phyloP scores from a whole-genome alignment of 2,113 vertebrate genomes.

The Platycercus adscitus region DNA sequence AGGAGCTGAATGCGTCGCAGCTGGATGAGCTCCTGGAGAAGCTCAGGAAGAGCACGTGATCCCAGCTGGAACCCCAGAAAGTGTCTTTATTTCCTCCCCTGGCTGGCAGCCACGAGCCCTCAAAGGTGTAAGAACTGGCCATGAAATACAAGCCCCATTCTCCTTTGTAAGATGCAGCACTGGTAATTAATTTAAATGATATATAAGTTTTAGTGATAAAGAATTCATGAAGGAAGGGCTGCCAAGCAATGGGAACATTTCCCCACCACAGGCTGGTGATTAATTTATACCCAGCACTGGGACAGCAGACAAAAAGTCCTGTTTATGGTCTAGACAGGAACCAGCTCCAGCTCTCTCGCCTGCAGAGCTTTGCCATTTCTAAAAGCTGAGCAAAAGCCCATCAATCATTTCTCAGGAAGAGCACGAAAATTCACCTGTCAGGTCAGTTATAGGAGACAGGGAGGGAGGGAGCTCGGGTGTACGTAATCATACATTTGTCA shows the following conservation, averaged over 20 bases:
- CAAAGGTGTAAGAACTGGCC: not conserved
- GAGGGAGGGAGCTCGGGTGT: not conserved
- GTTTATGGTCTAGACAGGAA: not conserved
- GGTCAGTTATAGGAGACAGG: fast-evolving
- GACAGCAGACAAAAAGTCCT: not conserved
- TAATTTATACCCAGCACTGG: not conserved
- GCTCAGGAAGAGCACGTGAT: not conserved
- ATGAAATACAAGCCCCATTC: fast-evolving
- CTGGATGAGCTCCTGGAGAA: not conserved
- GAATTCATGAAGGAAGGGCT: slow-evolving; percentile 47
- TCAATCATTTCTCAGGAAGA: not conserved
- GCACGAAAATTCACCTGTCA: not conserved
- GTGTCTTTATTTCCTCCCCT: not conserved
- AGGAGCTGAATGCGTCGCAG: not conserved
- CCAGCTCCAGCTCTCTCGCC: not conserved
- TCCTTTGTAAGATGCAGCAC: not conserved
- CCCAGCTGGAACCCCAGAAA: not conserved
- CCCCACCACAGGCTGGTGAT: not conserved
- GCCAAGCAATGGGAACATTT: not conserved
- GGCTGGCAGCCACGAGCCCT: not conserved
- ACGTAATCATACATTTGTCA: not conserved
- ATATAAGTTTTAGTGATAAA: not conserved
- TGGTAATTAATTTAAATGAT: not conserved
- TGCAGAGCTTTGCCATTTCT: not conserved
- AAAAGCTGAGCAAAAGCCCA: not conserved